These are phyloP conservation scores for Masnerella sp. DNA, from an alignment of 2,888 invertebrate genomes.

Conservation along the genomic window DNA sequence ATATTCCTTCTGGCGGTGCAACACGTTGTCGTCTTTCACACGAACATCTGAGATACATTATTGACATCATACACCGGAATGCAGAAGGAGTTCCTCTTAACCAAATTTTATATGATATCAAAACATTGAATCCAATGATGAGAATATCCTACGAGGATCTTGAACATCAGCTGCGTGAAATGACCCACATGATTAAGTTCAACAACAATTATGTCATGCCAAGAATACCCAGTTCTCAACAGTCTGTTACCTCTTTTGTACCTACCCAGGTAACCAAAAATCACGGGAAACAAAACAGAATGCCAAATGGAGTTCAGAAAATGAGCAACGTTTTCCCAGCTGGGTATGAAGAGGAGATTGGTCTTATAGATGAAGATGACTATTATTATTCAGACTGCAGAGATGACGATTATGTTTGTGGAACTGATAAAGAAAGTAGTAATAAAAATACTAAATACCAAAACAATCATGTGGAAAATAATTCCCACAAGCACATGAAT, in stretches of 20 bases:
- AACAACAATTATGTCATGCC: slow-evolving; percentile 1
- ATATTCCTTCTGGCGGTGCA: no score
- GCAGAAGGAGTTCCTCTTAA: no score
- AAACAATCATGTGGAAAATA: no score
- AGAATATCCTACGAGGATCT: neutral
- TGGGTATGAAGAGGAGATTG: slow-evolving; percentile 21
- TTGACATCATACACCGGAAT: no score
- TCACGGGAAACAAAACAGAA: neutral
- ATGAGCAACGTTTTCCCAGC: slow-evolving; percentile 29
- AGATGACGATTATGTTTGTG: neutral
- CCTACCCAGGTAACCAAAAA: neutral
- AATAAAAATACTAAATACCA: no score
- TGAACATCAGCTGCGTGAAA: slow-evolving; percentile 17
- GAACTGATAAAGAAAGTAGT: neutral
- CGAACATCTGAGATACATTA: no score
- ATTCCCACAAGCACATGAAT: neutral
- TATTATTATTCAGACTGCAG: neutral
- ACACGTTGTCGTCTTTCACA: no score
- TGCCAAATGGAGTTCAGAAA: no score
- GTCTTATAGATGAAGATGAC: slow-evolving; percentile 1
- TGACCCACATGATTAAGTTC: slow-evolving; percentile 27
- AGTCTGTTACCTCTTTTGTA: neutral
- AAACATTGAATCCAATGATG: no score
- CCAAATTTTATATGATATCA: no score
- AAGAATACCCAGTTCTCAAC: neutral